Conservation (phyloP, 2,888 invertebrate species). For the Rhagonycha fulva region DNA sequence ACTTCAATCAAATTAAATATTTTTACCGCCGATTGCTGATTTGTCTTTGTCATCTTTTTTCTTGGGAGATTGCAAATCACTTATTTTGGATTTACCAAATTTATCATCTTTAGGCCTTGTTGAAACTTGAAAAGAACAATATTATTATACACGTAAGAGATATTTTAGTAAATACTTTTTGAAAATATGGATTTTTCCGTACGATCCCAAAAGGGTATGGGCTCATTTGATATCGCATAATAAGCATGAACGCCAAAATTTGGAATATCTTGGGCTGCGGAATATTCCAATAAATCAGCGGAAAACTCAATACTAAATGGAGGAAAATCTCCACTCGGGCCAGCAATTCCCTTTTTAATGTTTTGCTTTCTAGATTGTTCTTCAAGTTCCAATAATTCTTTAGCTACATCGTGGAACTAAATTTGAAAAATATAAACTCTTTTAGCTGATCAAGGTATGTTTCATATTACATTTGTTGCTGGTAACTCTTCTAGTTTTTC, state of each 20-base stretch:
- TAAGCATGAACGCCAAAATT: conserved; percentile 59
- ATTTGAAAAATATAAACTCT: conserved; percentile 7
- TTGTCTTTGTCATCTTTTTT: neutral
- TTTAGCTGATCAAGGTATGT: neutral
- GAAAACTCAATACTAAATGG: conserved; percentile 51
- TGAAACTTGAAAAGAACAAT: neutral
- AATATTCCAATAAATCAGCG: conserved; percentile 54
- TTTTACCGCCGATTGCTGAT: neutral
- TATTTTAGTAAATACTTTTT: conserved; percentile 38
- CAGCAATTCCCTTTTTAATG: conserved; percentile 36
- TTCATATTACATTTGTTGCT: conserved; percentile 40
- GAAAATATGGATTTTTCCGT: conserved; percentile 48
- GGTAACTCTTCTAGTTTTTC: conserved; percentile 47
- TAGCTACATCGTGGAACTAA: conserved; percentile 48
- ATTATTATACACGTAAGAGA: no score
- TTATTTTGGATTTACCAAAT: neutral
- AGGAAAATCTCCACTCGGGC: conserved; percentile 44
- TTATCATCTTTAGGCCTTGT: neutral
- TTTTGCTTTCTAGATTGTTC: conserved; percentile 36
- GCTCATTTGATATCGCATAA: conserved; percentile 56
- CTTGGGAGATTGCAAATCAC: neutral
- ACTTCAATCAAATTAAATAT: neutral
- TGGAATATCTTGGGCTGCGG: conserved; percentile 57
- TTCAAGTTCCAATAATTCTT: conserved; percentile 46
- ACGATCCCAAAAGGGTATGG: conserved; percentile 53